Conservation (phyloP, 2,113 vertebrate genomes). For the Otocyon megalotis region DNA sequence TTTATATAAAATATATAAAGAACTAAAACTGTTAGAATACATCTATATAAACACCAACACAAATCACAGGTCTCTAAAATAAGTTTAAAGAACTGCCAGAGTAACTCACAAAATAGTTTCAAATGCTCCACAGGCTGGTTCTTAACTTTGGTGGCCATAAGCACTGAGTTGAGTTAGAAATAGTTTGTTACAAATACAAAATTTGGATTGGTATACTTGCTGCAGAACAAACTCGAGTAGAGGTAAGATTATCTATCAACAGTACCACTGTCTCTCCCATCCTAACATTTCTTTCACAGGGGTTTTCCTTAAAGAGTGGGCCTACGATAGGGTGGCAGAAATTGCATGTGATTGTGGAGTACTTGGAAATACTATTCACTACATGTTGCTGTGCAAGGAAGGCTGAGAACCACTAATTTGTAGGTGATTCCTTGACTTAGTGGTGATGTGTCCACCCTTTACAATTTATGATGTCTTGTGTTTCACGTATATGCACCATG, state of each 20-base stretch:
- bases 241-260: background rate
- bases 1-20: background rate
- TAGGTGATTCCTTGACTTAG: background rate
- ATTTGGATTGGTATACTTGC: background rate
- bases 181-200: background rate
- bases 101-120: background rate
- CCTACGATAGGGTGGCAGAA: background rate
- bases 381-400: background rate
- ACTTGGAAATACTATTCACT: fast-evolving
- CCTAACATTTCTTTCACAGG: background rate
- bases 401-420: fast-evolving
- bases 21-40: background rate
- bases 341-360: fast-evolving
- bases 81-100: background rate
- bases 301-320: background rate
- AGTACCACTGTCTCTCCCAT: background rate
- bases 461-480: fast-evolving
- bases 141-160: background rate
- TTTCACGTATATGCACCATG: fast-evolving
- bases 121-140: background rate
- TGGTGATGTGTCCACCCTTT: fast-evolving
- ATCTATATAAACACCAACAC: background rate
- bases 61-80: background rate
- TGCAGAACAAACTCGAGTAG: background rate
- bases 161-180: background rate